Conservation (phyloP, 2,888 invertebrate species). For the Willowsia nigromaculata region DNA sequence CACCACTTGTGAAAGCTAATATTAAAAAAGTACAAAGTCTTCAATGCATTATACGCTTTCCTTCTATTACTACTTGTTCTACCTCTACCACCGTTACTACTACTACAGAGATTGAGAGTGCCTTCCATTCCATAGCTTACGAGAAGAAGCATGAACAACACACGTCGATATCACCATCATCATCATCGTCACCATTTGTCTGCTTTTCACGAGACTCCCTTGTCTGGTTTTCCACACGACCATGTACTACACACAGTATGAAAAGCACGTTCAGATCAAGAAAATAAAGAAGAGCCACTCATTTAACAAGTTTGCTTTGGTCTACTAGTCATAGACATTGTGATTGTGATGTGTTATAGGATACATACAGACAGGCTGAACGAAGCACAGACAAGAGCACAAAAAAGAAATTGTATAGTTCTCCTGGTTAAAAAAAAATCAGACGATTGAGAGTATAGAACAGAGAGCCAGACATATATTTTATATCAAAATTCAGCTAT, state of each 20-base stretch:
- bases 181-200: conserved; percentile 35
- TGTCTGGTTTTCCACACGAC: conserved; percentile 56
- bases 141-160: neutral
- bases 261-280: neutral
- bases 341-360: neutral
- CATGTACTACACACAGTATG: neutral
- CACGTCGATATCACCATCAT: conserved; percentile 20
- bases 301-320: conserved; percentile 2
- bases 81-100: neutral
- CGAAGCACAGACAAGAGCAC: conserved; percentile 1
- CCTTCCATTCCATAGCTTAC: conserved; percentile 3
- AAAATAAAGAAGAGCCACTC: neutral
- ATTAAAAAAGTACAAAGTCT: neutral
- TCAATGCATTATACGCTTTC: neutral
- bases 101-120: neutral
- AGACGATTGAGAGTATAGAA: neutral
- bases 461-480: neutral
- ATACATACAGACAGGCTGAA: neutral
- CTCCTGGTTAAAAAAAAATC: neutral
- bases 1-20: too few species aligned
- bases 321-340: neutral
- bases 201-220: conserved; percentile 32
- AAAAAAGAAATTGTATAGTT: neutral
- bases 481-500: neutral
- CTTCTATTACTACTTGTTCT: neutral